Base-by-base conservation (phyloP, 2,113 vertebrate species). In the Tenebrosternarchus preto region DNA sequence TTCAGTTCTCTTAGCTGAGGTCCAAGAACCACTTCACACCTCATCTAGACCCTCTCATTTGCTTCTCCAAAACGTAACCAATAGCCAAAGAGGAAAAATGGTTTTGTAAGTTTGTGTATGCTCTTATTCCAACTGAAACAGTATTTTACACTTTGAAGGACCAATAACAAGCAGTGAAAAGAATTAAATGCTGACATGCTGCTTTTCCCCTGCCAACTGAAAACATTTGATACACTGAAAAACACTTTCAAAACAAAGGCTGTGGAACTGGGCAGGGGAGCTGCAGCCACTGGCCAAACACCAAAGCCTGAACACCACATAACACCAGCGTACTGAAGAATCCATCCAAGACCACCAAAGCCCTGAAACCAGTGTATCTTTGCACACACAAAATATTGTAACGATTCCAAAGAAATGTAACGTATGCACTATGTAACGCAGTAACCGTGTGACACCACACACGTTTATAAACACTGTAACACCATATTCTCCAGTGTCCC, bases 161-260 rank as follows among this genome's bases (percentile, higher is more conserved):
- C 9, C 64, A 46, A 46, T 4, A 46, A 46, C 6, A 36, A 36
- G 6, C 3, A 66, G 17, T 31, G 27, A 33, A 64, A 33, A 36
- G 6, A 5, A 39, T 67, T 36, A 67, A 36, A 74, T 68, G 71
- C 78, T 80, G 78, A 80, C 71, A 74, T 57, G 50, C 50, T 36
- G 31, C 59, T 57, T 80, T 78, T 59, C 25, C 57, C 36, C 71
- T 43, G 78, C 71, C 71, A 67, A 67, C 71, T 59, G 50, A 67
- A 46, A 74, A 63, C 67, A 67, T 67, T 29, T 67, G 60, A 80
- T 74, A 57, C 71, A 29, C 57, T 80, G 66, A 80, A 80, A 80
- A 50, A 33, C 25, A 50, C 53, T 80, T 63, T 60, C 74, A 80
- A 80, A 80, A 80, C 71, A 80, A 73, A 67, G 78, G 19, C 50